Conservation (phyloP, 2,113 vertebrate species). For the Lichenostomus cassidix region DNA sequence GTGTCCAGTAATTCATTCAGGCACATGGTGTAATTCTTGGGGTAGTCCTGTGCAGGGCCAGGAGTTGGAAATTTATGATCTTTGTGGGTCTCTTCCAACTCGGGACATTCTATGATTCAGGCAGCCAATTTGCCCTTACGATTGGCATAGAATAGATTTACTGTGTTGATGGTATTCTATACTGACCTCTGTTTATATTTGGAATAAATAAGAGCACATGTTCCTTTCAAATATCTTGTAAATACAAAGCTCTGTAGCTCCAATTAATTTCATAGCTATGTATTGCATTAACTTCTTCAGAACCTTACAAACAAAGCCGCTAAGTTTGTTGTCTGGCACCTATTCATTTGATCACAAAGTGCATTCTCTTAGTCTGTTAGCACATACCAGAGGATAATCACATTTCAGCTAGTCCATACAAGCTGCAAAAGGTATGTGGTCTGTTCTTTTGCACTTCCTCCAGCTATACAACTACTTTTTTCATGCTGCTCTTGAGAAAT, state of each 20-base stretch:
- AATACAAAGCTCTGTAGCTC: background rate
- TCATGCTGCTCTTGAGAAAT: background rate
- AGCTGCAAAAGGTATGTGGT: background rate
- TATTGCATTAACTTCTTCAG: background rate
- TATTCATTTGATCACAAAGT: background rate
- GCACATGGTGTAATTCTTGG: background rate
- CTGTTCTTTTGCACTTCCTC: background rate
- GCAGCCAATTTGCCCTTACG: background rate
- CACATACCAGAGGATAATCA: background rate
- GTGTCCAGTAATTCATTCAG: background rate
- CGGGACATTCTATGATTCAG: background rate
- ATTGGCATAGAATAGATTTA: background rate
- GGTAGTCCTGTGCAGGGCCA: background rate
- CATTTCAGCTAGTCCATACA: constrained; percentile 2
- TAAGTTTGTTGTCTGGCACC: background rate
- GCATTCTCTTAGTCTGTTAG: background rate
- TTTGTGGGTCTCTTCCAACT: background rate
- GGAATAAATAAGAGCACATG: background rate
- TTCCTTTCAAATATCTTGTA: background rate
- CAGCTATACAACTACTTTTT: background rate
- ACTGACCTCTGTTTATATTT: background rate
- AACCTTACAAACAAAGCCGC: background rate
- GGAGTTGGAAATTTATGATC: background rate
- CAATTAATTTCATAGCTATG: background rate
- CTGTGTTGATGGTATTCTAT: background rate